These are phyloP conservation scores for Progne subis DNA, from an alignment of 2,113 vertebrate species.

Conservation along the genomic window DNA sequence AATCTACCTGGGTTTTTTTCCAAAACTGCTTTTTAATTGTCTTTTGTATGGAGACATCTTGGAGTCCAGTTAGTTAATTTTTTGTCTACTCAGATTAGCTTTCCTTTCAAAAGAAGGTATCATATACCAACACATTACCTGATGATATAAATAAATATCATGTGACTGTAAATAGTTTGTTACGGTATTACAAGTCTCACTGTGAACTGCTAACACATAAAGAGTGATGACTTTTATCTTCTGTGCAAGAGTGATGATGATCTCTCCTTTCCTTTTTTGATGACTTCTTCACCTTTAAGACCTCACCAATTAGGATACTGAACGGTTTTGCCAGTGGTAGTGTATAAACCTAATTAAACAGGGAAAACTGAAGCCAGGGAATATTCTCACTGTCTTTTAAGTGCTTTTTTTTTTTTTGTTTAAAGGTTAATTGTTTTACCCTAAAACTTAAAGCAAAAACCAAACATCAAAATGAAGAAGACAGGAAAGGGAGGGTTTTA, in stretches of 20 bases:
- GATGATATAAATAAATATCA: background rate
- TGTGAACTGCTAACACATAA: background rate
- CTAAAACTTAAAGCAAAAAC: background rate
- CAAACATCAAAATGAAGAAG: slow-evolving; percentile 5
- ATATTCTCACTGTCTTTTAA: background rate
- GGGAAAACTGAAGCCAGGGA: background rate
- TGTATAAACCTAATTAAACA: background rate
- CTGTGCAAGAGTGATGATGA: background rate
- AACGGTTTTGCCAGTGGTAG: background rate
- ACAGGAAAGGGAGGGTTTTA: background rate
- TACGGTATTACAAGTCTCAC: background rate
- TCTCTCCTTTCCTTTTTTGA: background rate
- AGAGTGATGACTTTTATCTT: background rate
- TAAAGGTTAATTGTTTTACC: slow-evolving; percentile 37
- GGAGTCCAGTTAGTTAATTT: background rate
- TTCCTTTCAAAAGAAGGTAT: background rate
- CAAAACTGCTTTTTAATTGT: background rate
- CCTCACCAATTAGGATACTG: background rate
- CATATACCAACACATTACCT: fast-evolving
- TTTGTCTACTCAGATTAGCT: background rate
- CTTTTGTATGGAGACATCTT: background rate
- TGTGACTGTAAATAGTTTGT: background rate
- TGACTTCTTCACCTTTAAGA: background rate
- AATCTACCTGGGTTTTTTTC: background rate
- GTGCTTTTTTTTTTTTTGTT: background rate